A percentile compares a stretch with the other conserved stretches of the same genome.
Conservation (phyloP, 1,140 invertebrate genomes). For the Chrysoperla carnea region DNA sequence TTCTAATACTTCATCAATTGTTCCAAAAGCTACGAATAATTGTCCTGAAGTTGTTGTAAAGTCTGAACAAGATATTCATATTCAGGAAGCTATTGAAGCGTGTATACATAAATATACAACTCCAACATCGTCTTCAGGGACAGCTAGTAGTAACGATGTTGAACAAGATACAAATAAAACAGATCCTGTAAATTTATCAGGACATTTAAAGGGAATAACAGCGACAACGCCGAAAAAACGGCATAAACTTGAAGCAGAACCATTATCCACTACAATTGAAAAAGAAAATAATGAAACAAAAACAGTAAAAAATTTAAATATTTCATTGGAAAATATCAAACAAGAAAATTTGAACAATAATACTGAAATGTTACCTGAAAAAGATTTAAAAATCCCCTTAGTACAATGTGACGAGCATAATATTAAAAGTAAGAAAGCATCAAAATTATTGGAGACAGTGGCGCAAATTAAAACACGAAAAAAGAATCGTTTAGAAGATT, state of each 20-base stretch:
- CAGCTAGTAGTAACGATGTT: not conserved
- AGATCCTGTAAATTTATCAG: constrained; percentile 1
- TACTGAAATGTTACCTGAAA: constrained; percentile 16
- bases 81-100: constrained; percentile 40
- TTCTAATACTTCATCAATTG: not conserved
- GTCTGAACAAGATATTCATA: constrained; percentile 20
- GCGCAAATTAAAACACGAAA: constrained; percentile 30
- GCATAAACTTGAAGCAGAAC: constrained; percentile 28
- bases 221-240: constrained; percentile 38
- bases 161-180: not conserved
- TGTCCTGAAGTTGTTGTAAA: not conserved
- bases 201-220: constrained; percentile 8
- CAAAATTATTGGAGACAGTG: constrained; percentile 7
- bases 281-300: not conserved
- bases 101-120: constrained; percentile 30
- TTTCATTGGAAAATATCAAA: not conserved
- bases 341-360: constrained; percentile 7
- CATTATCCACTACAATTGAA: constrained; percentile 8
- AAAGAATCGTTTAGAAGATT: constrained; percentile 34
- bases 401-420: constrained; percentile 5
- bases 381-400: constrained; percentile 17
- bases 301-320: constrained; percentile 5
- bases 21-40: not conserved
- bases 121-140: not conserved
- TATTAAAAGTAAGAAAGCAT: constrained; percentile 1